Conservation (phyloP, 2,113 vertebrate species). For the Cyanocitta stelleri region DNA sequence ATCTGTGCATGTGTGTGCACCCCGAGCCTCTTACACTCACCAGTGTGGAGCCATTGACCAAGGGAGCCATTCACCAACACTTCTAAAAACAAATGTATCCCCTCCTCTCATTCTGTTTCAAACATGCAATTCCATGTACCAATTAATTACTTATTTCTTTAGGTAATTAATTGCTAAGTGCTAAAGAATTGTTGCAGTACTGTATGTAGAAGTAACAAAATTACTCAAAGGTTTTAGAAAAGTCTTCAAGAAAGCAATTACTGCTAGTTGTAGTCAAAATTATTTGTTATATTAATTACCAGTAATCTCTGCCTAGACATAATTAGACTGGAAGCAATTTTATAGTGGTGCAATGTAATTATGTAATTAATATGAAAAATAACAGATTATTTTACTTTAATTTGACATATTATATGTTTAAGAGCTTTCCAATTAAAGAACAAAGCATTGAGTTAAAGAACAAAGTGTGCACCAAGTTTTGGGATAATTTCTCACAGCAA, state of each 20-base stretch:
- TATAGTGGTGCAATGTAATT: conserved; percentile 37
- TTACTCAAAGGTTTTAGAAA: conserved; percentile 54
- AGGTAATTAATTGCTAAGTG: conserved; percentile 45
- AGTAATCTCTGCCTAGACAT: conserved; percentile 32
- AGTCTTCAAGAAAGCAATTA: conserved; percentile 51
- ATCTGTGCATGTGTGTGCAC: neutral
- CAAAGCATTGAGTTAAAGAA: neutral
- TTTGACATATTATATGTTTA: conserved; percentile 17
- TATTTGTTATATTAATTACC: conserved; percentile 66
- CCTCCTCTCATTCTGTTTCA: neutral
- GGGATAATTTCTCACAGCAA: neutral
- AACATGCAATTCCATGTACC: neutral
- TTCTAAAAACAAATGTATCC: neutral
- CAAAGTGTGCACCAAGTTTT: neutral
- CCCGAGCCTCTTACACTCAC: neutral
- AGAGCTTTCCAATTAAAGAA: conserved; percentile 21
- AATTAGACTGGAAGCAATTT: conserved; percentile 50
- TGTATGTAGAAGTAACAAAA: conserved; percentile 25
- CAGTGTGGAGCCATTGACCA: neutral
- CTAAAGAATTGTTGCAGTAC: conserved; percentile 8
- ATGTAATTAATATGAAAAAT: conserved; percentile 63
- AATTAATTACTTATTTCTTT: neutral
- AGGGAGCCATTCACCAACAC: neutral
- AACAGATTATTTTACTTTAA: conserved; percentile 51
- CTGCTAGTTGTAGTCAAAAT: conserved; percentile 52